phyloP scores from a whole-genome alignment of 2,797 vertebrate genomes.

The Emydoidea blandingii region DNA sequence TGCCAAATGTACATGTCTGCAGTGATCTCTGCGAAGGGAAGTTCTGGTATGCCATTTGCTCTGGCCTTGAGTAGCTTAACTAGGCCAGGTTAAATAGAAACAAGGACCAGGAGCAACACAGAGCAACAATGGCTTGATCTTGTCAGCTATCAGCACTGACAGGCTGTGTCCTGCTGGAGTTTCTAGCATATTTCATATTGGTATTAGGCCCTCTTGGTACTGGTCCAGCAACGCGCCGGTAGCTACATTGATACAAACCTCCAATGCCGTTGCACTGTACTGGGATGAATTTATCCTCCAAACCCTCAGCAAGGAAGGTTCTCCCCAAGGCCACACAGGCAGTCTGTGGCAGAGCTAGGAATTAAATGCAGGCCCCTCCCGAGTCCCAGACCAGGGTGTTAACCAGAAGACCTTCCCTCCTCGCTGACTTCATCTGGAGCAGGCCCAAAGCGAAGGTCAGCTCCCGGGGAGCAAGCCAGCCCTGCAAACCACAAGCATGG shows the following conservation, averaged over 20 bases:
- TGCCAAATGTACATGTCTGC: not conserved
- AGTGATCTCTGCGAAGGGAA: not conserved
- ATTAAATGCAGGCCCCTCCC: not conserved
- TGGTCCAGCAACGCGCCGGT: not conserved
- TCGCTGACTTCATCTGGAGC: too few relatives aligned
- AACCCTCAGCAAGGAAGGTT: not conserved
- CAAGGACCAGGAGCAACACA: not conserved
- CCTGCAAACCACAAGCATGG: not conserved
- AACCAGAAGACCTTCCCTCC: rapidly evolving
- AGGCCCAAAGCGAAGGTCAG: not conserved
- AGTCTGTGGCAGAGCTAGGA: not conserved
- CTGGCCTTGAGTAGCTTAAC: not conserved
- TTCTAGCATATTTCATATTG: not conserved
- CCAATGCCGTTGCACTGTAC: not conserved
- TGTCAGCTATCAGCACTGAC: not conserved
- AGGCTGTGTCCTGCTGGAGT: not conserved
- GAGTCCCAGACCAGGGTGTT: not conserved
- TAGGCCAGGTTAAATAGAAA: not conserved
- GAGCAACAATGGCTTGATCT: not conserved
- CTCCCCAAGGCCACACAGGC: not conserved
- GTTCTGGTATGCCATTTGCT: not conserved
- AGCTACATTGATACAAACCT: not conserved
- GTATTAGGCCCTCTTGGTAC: not conserved
- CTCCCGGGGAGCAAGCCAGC: not conserved
- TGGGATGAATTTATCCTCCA: not conserved